These are phyloP conservation scores for Nannoperca obscura DNA, from an alignment of 2,797 vertebrate genomes.

Conservation along the genomic window DNA sequence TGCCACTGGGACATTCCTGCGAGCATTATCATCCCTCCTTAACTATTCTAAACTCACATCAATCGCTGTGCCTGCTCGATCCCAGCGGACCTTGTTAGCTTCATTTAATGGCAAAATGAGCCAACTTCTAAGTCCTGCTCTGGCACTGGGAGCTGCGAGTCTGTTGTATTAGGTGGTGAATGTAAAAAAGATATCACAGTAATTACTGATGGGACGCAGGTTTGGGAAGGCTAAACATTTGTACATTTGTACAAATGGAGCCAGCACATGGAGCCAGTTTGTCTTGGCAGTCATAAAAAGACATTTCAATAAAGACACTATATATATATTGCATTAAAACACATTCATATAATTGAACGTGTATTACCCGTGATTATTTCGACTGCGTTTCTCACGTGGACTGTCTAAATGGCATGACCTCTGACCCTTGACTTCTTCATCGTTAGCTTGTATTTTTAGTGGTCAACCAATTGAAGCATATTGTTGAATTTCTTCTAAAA, in stretches of 20 bases:
- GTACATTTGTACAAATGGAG: constrained; percentile 40
- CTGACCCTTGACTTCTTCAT: neutral
- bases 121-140: constrained; percentile 67
- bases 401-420: neutral
- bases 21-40: constrained; percentile 74
- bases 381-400: neutral
- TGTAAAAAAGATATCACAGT: constrained; percentile 67
- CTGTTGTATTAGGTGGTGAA: constrained; percentile 57
- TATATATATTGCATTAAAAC: neutral
- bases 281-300: constrained; percentile 45
- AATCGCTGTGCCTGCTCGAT: constrained; percentile 69
- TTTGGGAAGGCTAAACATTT: constrained; percentile 61
- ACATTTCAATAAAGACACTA: constrained; percentile 17
- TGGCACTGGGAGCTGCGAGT: constrained; percentile 54
- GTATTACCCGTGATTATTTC: neutral
- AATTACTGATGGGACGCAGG: constrained; percentile 66
- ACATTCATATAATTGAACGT: neutral
- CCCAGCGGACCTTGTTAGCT: constrained; percentile 82
- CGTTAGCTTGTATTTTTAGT: neutral
- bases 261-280: constrained; percentile 44
- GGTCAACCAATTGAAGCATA: neutral
- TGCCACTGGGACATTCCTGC: constrained; percentile 67
- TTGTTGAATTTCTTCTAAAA: no score
- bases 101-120: constrained; percentile 79
- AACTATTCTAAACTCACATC: constrained; percentile 81